Base-by-base conservation (phyloP, 2,888 invertebrate species). In the Microdon myrmicae region DNA sequence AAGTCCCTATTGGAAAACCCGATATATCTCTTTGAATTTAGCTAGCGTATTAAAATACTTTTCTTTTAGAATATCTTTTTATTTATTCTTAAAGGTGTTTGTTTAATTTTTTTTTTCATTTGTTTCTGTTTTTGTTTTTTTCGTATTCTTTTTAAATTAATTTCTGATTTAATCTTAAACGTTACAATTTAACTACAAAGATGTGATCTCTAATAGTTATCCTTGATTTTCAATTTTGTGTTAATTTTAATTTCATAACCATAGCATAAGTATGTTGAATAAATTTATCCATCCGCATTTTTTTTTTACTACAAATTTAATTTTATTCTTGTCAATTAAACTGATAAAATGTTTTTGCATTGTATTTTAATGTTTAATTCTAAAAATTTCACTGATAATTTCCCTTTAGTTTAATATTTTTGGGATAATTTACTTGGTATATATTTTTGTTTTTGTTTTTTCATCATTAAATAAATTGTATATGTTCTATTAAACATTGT, bases 161-260 rank as follows among this genome's bases (percentile, higher is more conserved):
- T 34, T 10, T 16, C 19, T 35, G 14, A 26, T 47, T 22, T 7
- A 19, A 12, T 41, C 56, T 64, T 64, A 58, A 58, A 49, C 12
- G 17, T 64, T 64, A 58, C 51, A 64, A 64, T 64, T 64, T 58
- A 58, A 47, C 64, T 64, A 64, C 53, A 58, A 64, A 53, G 64
- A 58, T 56, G 61, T 41, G 51, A 45, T 53, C 47, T 51, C 51
- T 64, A 64, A 47, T 64, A 64, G 58, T 51, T 41, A 35, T 49
- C n/a, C n/a, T 48, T 60, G 37, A 13, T 54, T n/a, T n/a, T 61
- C 51, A 32, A 35, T 49, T 61, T 34, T n/a, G n/a, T n/a, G n/a
- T 44, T 58, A 51, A 23, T 58, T 60, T 56, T 41, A 64, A 58
- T 43, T 58, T 58, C 47, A 51, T 64, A 41, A 43, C 55, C 54